Evolutionary conservation across 1,140 invertebrate species (phyloP), one percentile per base, ranked within the genome.

Genomic region (honey bee (Apis mellifera)): DNA sequence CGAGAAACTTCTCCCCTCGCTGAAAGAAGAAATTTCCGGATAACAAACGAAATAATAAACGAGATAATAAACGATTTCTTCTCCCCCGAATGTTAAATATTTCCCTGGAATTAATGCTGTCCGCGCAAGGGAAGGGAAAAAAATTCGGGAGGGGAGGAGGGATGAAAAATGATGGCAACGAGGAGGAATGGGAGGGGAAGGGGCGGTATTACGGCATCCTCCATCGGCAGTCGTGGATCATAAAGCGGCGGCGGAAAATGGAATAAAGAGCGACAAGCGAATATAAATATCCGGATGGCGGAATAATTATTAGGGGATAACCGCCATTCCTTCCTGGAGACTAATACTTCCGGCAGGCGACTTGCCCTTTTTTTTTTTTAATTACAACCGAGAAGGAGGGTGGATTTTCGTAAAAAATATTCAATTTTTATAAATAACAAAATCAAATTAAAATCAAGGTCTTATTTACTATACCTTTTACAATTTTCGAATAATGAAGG

Each of bases 341-440:
- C 32, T 73, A 80, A 73, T 81, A 17, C 54, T 12, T 12, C 54
- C 54, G 42, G 12, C 19, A 54, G n/a, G 23, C 60, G 9, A 26
- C 57, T 32, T 23, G 50, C 73, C 69, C n/a, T n/a, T n/a, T n/a
- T n/a, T 74, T 82, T 68, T 78, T 86, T 82, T 83, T 85, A 86
- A 86, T 86, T 83, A n/a, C n/a, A n/a, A n/a, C n/a, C n/a, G n/a
- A n/a, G n/a, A n/a, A n/a, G n/a, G n/a, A n/a, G n/a, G n/a, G n/a
- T n/a, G n/a, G n/a, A n/a, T n/a, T n/a, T n/a, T n/a, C n/a, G n/a
- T n/a, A n/a, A n/a, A n/a, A n/a, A 32, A 32, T 32, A 3, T 32
- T 32, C 32, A 32, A 32, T 32, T 32, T 32, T 3, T 32, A 32
- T 32, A 2, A 32, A 32, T 32, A 32, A n/a, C n/a, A n/a, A n/a